Base-by-base conservation (phyloP, 2,888 invertebrate species). In the Ochropleura leucogaster region DNA sequence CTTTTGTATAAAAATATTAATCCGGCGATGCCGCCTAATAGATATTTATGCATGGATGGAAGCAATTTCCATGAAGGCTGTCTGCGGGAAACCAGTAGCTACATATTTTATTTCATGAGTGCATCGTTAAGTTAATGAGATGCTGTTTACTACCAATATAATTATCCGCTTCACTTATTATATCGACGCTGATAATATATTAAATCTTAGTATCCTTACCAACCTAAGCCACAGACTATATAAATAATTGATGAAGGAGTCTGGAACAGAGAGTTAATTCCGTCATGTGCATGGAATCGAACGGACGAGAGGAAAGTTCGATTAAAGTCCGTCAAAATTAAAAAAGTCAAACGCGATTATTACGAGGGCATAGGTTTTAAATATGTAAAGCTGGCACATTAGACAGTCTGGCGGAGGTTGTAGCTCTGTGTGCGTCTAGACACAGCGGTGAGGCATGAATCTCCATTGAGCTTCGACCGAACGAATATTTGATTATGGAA, bases 21-120 rank as follows among this genome's bases (percentile, higher is more conserved):
- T 94, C 94, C 93, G 90, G 85, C 86, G 88, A 90, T 90, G 91
- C 90, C 89, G 91, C 92, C 89, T 96, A 94, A 96, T 96, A 96
- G 96, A 96, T 96, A 96, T 96, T 96, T 95, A 96, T 96, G 96
- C 95, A 91, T 93, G 93, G 93, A 82, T 89, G 94, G 90, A 95
- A 90, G 90, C 95, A 96, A 96, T 96, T 93, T 93, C 89, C 90
- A 90, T 89, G 91, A 93, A 93, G 92, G 90, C 88, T 87, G 87
- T 87, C 88, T 86, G 85, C 84, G 84, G 84, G 87, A 85, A 87
- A 84, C 86, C 82, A 82, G 82, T 89, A 86, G 67, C 64, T 75
- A 77, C 70, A 72, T 79, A 83, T 87, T 80, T 87, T 89, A 91
- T 91, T 90, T 89, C 88, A 90, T 90, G 87, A 90, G 90, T 92